These are phyloP conservation scores for Takifugu ocellatus DNA, from an alignment of 2,797 vertebrate genomes.

Conservation along the genomic window DNA sequence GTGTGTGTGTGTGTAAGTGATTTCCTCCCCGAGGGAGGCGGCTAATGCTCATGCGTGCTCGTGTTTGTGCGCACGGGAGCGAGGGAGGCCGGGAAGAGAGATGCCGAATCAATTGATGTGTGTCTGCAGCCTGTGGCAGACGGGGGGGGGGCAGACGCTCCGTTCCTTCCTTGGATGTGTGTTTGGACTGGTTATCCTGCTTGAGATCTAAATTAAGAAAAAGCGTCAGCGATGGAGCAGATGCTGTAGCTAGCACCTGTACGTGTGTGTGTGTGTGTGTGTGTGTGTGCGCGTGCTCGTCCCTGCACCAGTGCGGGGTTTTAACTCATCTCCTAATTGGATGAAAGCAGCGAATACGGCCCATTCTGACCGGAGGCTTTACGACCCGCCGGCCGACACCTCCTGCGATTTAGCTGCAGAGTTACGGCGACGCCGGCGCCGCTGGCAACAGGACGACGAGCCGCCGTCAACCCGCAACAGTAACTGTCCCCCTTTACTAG, in stretches of 20 bases:
- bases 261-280: slow-evolving; percentile 10
- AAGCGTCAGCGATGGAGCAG: slow-evolving; percentile 78
- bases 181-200: slow-evolving; percentile 75
- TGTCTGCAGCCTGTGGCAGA: slow-evolving; percentile 70
- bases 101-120: slow-evolving; percentile 71
- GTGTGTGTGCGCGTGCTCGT: slow-evolving; percentile 35
- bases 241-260: slow-evolving; percentile 47
- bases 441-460: no score
- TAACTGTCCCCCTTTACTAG: no score
- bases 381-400: slow-evolving; percentile 12
- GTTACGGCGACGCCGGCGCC: slow-evolving; percentile 56
- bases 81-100: slow-evolving; percentile 49
- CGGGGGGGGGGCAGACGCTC: slow-evolving; percentile 59
- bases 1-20: slow-evolving; percentile 17
- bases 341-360: slow-evolving; percentile 70
- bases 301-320: slow-evolving; percentile 62
- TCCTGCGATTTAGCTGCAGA: slow-evolving; percentile 56
- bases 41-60: slow-evolving; percentile 21
- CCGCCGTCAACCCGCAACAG: no score
- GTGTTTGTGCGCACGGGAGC: slow-evolving; percentile 15
- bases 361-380: slow-evolving; percentile 52
- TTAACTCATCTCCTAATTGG: slow-evolving; percentile 77
- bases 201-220: slow-evolving; percentile 83
- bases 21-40: background rate
- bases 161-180: slow-evolving; percentile 74